These are phyloP conservation scores for Sebastes trivittatus DNA, from an alignment of 2,797 vertebrate species.

Conservation along the genomic window DNA sequence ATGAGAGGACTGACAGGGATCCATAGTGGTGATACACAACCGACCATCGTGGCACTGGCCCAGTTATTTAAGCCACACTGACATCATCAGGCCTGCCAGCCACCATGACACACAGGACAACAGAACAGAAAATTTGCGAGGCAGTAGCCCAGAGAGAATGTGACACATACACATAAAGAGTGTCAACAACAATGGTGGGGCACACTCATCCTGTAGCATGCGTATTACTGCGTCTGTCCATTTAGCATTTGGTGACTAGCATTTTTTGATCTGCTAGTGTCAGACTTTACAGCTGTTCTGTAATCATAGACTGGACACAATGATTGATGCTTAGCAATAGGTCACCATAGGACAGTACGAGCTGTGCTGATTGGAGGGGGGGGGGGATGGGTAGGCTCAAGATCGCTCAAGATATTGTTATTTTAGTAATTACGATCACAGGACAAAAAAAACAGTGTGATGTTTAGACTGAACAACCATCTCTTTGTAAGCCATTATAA, in stretches of 20 bases:
- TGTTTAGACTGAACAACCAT: background rate
- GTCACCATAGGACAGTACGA: background rate
- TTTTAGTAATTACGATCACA: background rate
- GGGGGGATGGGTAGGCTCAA: background rate
- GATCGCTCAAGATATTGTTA: background rate
- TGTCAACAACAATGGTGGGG: conserved; percentile 40
- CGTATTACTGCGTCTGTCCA: conserved; percentile 7
- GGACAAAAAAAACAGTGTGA: background rate
- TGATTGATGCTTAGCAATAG: background rate
- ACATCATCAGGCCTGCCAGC: conserved; percentile 63
- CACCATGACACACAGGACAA: conserved; percentile 51
- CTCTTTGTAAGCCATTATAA: background rate
- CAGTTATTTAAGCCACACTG: conserved; percentile 58
- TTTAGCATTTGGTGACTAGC: conserved; percentile 33
- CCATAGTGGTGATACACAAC: conserved; percentile 18
- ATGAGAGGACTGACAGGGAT: conserved; percentile 21
- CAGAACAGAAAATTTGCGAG: conserved; percentile 18
- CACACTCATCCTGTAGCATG: conserved; percentile 26
- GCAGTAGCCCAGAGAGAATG: conserved; percentile 37
- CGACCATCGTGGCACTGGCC: conserved; percentile 34
- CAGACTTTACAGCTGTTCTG: conserved; percentile 24
- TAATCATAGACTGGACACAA: background rate
- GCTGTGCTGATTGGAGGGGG: background rate
- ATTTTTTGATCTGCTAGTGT: conserved; percentile 9
- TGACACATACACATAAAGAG: conserved; percentile 50